Base-by-base conservation (phyloP, 2,888 invertebrate species). In the Meiosimyza decipiens region DNA sequence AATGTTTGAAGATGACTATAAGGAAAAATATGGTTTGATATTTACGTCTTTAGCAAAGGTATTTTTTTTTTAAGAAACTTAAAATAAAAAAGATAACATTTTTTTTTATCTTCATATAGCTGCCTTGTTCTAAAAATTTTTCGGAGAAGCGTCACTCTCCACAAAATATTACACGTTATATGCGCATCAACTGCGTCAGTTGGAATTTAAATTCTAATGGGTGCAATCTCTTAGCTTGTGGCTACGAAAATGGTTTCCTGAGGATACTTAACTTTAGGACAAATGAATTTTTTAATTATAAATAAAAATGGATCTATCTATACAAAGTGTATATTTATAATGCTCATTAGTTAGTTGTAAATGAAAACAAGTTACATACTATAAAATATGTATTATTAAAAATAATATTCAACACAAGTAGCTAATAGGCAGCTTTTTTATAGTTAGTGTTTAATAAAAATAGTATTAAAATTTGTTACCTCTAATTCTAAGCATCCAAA, bases 191-290 rank as follows among this genome's bases (percentile, higher is more conserved):
- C 73, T 77, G 78, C 11, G 76, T 84, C 50, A 80, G 81, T 22
- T 85, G 81, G 73, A 87, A 87, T 78, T 77, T 80, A 59, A 87
- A 87, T 76, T 40, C 62, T 47, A 70, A 74, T 3, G 80, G 78
- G 6, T 73, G 77, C 9, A 71, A 78, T 47, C 80, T 84, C 73
- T 71, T 83, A 62, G 86, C 86, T 12, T 72, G 80, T 18, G 87
- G 86, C 12, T 85, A 85, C 66, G 85, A 87, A 72, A 84, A 85
- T 73, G 87, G 87, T 18, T 77, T 87, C 40, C 16, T 86, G 16
- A 81, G 86, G 13, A 77, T 86, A 16, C 47, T 82, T 3, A 72
- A 80, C 55, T 82, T 80, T 50, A 73, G 73, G n/a, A 7, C 50
- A 63, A 18, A 11, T 9, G 18, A 52, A n/a, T 64, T 50, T 57